Percentiles rank a stretch among this genome's conserved stretches.
Conservation (phyloP, 2,888 invertebrate genomes). For the Drosophila anomelani region DNA sequence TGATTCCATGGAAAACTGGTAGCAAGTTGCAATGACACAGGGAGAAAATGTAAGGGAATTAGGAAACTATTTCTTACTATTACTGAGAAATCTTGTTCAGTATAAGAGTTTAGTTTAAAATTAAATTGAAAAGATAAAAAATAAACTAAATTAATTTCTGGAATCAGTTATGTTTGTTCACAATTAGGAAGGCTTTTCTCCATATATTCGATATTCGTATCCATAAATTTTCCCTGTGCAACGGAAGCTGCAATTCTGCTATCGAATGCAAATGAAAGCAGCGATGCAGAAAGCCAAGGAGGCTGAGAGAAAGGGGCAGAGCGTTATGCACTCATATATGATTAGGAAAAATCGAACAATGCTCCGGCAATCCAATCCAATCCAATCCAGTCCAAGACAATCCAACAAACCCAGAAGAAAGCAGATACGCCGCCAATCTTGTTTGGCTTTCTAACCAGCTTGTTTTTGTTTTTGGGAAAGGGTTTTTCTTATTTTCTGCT, state of each 20-base stretch:
- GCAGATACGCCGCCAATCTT: constrained; percentile 39
- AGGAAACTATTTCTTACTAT: no score
- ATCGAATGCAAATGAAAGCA: constrained; percentile 73
- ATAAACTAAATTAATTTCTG: no score
- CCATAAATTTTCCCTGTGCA: constrained; percentile 4
- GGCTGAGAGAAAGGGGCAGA: constrained; percentile 41
- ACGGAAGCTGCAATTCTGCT: constrained; percentile 51
- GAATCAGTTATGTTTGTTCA: no score
- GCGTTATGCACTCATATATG: constrained; percentile 68
- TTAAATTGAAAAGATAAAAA: no score
- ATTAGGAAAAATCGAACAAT: constrained; percentile 79
- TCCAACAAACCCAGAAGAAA: constrained; percentile 36
- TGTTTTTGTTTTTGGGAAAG: constrained; percentile 61
- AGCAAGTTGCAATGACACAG: constrained; percentile 46
- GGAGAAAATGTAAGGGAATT: not conserved
- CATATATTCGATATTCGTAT: not conserved
- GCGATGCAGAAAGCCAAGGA: constrained; percentile 62
- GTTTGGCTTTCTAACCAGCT: constrained; percentile 63
- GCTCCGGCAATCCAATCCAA: constrained; percentile 59
- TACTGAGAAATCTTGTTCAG: no score
- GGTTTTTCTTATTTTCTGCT: constrained; percentile 48
- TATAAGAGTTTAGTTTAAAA: no score
- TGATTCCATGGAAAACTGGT: constrained; percentile 44
- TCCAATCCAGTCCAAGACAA: constrained; percentile 30
- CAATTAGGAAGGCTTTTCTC: not conserved